Evolutionary conservation across 2,888 invertebrate genomes (phyloP).

Genomic region (Stenodema calcarata): DNA sequence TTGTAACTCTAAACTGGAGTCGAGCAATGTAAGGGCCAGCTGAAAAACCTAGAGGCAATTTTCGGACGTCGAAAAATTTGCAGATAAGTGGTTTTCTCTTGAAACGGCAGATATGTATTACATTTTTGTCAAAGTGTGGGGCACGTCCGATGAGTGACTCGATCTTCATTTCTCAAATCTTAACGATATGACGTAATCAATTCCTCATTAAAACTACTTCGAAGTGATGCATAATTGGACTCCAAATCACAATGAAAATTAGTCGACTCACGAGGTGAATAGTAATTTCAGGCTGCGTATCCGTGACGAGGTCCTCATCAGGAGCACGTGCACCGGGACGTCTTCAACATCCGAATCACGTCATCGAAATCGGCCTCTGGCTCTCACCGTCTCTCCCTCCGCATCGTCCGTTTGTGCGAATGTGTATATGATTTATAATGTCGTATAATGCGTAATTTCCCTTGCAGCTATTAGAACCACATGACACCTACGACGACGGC

Average conservation of each 20-base stretch:
- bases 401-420: not conserved
- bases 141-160: too few relatives aligned
- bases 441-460: too few relatives aligned
- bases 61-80: too few relatives aligned
- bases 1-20: too few relatives aligned
- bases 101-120: too few relatives aligned
- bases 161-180: too few relatives aligned
- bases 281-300: not conserved
- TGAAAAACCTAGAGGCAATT: too few relatives aligned
- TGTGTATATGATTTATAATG: not conserved
- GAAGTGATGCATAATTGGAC: not conserved
- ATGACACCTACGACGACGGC: not conserved
- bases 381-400: not conserved
- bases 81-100: too few relatives aligned
- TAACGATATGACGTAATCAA: too few relatives aligned
- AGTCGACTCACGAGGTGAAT: not conserved
- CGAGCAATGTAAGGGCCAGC: too few relatives aligned
- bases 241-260: not conserved
- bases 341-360: slow-evolving; percentile 9
- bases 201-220: not conserved
- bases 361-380: not conserved
- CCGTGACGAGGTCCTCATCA: not conserved
- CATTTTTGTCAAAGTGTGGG: too few relatives aligned
- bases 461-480: too few relatives aligned
- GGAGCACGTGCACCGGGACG: not conserved